Conservation (phyloP, 2,113 vertebrate genomes). For the Urocolius indicus region DNA sequence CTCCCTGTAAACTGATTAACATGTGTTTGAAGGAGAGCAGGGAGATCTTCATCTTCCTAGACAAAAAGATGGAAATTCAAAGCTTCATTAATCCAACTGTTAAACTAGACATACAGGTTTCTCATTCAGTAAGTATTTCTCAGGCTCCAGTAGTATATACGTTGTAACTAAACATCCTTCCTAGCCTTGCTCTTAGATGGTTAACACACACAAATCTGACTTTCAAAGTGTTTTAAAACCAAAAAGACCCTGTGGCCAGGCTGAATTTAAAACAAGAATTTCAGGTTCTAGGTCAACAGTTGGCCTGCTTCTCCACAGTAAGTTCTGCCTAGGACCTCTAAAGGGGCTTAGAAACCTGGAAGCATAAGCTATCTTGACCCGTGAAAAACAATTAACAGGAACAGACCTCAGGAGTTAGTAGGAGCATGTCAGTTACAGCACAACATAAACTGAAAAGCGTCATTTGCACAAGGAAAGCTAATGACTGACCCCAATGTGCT, state of each 20-base stretch:
- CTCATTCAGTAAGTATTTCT: neutral
- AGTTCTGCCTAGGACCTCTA: neutral
- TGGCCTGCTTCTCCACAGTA: neutral
- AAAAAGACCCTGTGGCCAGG: neutral
- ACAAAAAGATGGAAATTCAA: slow-evolving; percentile 32
- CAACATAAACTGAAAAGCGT: neutral
- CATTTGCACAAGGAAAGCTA: neutral
- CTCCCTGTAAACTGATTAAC: slow-evolving; percentile 16
- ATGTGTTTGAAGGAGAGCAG: neutral
- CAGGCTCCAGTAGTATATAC: neutral
- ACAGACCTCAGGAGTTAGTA: neutral
- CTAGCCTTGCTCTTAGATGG: neutral
- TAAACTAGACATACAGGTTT: slow-evolving; percentile 20
- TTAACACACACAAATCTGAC: neutral
- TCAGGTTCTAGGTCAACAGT: slow-evolving; percentile 13
- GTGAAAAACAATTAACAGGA: neutral
- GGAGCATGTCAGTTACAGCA: neutral
- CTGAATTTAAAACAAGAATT: neutral
- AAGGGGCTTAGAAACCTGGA: neutral
- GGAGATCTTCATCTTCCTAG: slow-evolving; percentile 20
- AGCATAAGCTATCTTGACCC: neutral
- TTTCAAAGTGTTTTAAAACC: neutral
- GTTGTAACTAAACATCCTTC: neutral
- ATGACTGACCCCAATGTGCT: neutral
- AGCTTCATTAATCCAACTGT: neutral